Evolutionary conservation across 2,797 vertebrate species (phyloP).

Genomic region (Sciaenops ocellatus): DNA sequence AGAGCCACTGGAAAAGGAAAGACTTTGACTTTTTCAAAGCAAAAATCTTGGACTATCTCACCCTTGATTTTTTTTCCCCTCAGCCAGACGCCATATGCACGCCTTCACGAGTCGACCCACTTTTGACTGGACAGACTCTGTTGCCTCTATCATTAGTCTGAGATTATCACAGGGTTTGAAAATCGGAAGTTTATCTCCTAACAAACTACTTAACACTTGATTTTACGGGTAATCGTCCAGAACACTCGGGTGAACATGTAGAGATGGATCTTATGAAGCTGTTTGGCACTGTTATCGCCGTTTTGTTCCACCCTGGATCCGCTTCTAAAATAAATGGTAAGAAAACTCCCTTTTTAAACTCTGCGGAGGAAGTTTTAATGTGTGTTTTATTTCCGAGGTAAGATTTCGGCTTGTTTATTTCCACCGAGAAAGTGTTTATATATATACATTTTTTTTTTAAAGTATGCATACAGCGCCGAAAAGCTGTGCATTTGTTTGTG

Average conservation of each 20-base stretch:
- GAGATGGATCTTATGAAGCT: constrained; percentile 87
- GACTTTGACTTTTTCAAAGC: background rate
- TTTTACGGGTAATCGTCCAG: constrained; percentile 5
- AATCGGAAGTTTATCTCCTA: background rate
- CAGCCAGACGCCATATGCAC: constrained; percentile 66
- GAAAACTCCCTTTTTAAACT: constrained; percentile 34
- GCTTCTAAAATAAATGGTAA: constrained; percentile 83
- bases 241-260: constrained; percentile 77
- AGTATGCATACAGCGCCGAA: background rate
- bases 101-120: constrained; percentile 62
- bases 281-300: constrained; percentile 81
- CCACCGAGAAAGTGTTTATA: too few relatives aligned
- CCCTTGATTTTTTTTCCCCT: background rate
- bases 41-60: constrained; percentile 39
- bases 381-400: background rate
- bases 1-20: background rate
- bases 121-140: constrained; percentile 36
- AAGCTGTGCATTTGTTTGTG: background rate
- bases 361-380: fast-evolving
- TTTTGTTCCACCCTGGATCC: constrained; percentile 81
- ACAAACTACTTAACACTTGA: background rate
- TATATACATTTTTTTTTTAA: background rate
- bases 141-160: constrained; percentile 25
- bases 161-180: constrained; percentile 2
- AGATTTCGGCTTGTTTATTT: background rate